Conservation (phyloP, 2,888 invertebrate genomes). For the Drosophila lacicola region DNA sequence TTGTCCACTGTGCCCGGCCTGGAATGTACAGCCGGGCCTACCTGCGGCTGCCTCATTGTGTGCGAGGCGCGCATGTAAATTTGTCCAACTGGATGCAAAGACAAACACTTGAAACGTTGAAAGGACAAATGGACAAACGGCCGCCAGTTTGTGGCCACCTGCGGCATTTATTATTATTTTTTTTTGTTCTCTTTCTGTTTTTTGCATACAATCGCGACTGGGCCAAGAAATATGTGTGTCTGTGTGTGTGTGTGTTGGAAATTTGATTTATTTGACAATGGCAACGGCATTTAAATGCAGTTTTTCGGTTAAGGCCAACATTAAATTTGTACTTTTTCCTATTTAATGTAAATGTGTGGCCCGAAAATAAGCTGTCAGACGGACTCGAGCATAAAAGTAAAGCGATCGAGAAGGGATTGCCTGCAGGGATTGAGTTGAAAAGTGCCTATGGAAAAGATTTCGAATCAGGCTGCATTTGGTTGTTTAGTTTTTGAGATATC, state of each 20-base stretch:
- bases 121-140: conserved; percentile 45
- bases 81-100: conserved; percentile 76
- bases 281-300: conserved; percentile 52
- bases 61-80: conserved; percentile 75
- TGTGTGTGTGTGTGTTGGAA: conserved; percentile 3
- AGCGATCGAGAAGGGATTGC: not conserved
- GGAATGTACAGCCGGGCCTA: conserved; percentile 39
- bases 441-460: not conserved
- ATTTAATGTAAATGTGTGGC: conserved; percentile 24
- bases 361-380: conserved; percentile 30
- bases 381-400: conserved; percentile 8
- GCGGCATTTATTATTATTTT: conserved; percentile 60
- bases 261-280: conserved; percentile 74
- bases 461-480: not conserved
- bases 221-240: conserved; percentile 39
- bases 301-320: conserved; percentile 30
- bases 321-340: conserved; percentile 37
- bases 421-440: not conserved
- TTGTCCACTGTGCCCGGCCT: conserved; percentile 47
- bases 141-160: conserved; percentile 70
- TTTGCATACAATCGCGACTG: conserved; percentile 73
- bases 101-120: conserved; percentile 72
- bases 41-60: conserved; percentile 61
- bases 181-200: conserved; percentile 43
- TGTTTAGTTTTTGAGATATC: not conserved